Percentiles rank a stretch among this genome's conserved stretches.
Evolutionary conservation across 1,140 invertebrate genomes (phyloP).

Genomic region (Anastrepha obliqua): DNA sequence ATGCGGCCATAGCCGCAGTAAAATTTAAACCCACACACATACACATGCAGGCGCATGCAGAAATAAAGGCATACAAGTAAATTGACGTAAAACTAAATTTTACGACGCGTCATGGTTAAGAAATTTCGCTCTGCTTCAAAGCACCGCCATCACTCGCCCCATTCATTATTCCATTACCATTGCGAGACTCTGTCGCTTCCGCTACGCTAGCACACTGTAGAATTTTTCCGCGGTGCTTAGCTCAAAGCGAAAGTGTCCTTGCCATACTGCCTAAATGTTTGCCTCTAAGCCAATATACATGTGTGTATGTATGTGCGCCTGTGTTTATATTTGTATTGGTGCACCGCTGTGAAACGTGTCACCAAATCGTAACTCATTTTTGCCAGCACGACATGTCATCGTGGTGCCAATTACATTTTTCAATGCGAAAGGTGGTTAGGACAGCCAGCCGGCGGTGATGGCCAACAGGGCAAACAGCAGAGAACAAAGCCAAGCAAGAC

Average conservation of each 20-base stretch:
- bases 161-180: no score
- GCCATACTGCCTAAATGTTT: background rate
- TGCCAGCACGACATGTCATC: slow-evolving; percentile 48
- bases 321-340: background rate
- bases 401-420: slow-evolving; percentile 52
- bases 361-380: slow-evolving; percentile 50
- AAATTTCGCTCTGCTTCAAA: background rate
- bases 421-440: slow-evolving; percentile 33
- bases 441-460: slow-evolving; percentile 5
- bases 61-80: background rate
- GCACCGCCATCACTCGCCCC: background rate
- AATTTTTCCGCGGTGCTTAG: background rate
- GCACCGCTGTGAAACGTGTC: slow-evolving; percentile 4
- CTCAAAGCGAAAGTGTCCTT: slow-evolving; percentile 49
- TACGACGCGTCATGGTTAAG: slow-evolving; percentile 26
- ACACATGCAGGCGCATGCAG: background rate
- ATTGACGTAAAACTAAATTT: slow-evolving; percentile 43
- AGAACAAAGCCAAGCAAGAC: background rate
- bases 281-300: background rate
- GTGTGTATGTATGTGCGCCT: background rate
- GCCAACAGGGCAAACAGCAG: background rate
- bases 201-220: background rate
- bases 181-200: background rate
- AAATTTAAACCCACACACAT: background rate
- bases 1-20: background rate